These are phyloP conservation scores for Polypedilum pembai DNA, from an alignment of 1,140 invertebrate species.

Conservation along the genomic window DNA sequence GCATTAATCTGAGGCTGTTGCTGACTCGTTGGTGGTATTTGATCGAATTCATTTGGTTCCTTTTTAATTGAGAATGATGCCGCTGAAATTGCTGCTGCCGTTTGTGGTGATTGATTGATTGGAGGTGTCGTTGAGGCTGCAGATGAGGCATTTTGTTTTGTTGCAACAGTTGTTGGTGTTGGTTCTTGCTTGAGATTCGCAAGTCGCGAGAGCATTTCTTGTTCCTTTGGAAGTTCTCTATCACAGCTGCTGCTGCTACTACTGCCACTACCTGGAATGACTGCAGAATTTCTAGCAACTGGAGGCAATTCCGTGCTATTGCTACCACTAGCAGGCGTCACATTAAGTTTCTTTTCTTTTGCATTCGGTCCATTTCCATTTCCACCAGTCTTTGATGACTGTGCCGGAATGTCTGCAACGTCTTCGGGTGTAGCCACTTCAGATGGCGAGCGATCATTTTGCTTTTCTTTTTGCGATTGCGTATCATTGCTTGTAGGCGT, in stretches of 20 bases:
- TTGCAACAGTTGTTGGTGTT: constrained; percentile 32
- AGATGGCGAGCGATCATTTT: background rate
- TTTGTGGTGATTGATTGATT: constrained; percentile 34
- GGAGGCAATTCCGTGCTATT: background rate
- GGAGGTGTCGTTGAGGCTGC: constrained; percentile 31
- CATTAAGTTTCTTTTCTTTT: background rate
- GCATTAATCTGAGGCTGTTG: constrained; percentile 33
- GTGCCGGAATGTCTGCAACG: constrained; percentile 1
- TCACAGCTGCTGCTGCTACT: background rate
- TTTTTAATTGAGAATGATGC: constrained; percentile 42
- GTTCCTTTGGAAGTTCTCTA: constrained; percentile 34
- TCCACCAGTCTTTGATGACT: constrained; percentile 8
- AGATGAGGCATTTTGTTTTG: background rate
- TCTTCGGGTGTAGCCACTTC: background rate
- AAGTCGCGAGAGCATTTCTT: constrained; percentile 41
- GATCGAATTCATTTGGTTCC: constrained; percentile 41
- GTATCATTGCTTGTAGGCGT: background rate
- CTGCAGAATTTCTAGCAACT: background rate
- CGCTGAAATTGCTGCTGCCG: constrained; percentile 40
- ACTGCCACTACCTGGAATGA: background rate
- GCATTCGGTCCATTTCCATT: background rate
- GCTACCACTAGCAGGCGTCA: background rate
- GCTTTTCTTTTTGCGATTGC: constrained; percentile 28
- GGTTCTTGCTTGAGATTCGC: constrained; percentile 42
- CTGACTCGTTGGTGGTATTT: constrained; percentile 41